phyloP scores from a whole-genome alignment of 2,113 vertebrate genomes.

The Myrmophylax atrothorax region DNA sequence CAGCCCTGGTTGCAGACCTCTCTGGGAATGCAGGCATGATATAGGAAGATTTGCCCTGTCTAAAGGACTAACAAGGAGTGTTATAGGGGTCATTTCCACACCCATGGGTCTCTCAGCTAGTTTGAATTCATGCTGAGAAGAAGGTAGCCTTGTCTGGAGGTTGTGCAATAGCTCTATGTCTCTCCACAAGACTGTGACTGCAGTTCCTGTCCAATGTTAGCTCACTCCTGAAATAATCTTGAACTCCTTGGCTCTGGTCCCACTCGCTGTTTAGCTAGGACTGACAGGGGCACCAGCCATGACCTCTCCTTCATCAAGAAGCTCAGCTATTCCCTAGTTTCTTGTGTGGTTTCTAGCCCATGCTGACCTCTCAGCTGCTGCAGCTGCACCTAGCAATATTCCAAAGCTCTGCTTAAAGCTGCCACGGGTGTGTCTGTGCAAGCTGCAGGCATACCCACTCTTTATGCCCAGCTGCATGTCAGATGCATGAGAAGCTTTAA shows the following conservation, averaged over 20 bases:
- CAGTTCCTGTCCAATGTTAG: background rate
- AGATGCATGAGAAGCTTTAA: background rate
- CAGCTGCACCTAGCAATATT: background rate
- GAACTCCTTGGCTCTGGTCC: background rate
- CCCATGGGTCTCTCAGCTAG: background rate
- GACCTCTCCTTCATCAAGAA: background rate
- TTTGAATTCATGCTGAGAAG: background rate
- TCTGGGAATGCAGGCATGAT: background rate
- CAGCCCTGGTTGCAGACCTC: background rate
- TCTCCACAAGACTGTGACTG: accelerated
- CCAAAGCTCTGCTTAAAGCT: background rate
- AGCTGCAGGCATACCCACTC: background rate
- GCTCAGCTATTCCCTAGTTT: background rate
- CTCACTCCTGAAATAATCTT: background rate
- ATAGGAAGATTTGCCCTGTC: background rate
- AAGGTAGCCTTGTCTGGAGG: background rate
- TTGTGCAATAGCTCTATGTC: background rate
- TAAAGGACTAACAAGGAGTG: background rate
- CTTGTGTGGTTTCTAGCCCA: background rate
- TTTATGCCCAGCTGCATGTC: background rate
- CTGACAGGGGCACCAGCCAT: background rate
- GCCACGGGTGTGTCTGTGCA: background rate
- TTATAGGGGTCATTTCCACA: background rate
- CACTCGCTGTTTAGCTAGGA: background rate
- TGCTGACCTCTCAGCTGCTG: background rate